phyloP scores from a whole-genome alignment of 1,140 invertebrate species.

The Lucilia cuprina region DNA sequence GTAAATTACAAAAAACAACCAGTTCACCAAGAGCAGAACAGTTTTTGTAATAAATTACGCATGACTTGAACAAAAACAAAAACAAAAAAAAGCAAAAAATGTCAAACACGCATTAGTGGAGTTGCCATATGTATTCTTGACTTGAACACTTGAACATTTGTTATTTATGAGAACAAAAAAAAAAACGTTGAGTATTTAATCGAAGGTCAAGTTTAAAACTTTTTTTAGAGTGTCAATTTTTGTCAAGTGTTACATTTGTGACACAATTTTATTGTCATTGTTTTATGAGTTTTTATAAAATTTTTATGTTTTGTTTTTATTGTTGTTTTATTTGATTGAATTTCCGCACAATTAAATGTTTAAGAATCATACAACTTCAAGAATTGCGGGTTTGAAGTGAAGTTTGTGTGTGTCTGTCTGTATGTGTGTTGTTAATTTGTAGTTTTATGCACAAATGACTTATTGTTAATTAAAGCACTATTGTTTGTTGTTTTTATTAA shows the following conservation, averaged over 20 bases:
- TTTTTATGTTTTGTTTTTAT: neutral
- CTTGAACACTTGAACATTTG: neutral
- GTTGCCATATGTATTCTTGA: slow-evolving; percentile 23
- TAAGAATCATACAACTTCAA: neutral
- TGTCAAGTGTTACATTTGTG: slow-evolving; percentile 18
- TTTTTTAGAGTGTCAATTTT: neutral
- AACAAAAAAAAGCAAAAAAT: neutral
- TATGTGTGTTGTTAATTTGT: neutral
- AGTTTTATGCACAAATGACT: no score
- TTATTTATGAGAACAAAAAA: neutral
- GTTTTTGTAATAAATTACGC: neutral
- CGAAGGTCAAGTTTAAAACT: slow-evolving; percentile 25
- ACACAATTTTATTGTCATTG: slow-evolving; percentile 10
- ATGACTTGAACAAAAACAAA: neutral
- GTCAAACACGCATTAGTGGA: slow-evolving; percentile 18
- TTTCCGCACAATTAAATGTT: slow-evolving; percentile 25
- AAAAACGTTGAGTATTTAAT: neutral
- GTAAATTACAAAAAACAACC: neutral
- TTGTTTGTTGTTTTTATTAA: no score
- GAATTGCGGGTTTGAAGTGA: neutral
- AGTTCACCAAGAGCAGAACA: neutral
- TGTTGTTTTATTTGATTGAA: neutral
- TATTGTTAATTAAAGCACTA: no score
- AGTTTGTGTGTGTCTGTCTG: neutral
- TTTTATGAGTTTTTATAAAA: neutral